Conservation (phyloP, 2,797 vertebrate species). For the Okamejei kenojei region DNA sequence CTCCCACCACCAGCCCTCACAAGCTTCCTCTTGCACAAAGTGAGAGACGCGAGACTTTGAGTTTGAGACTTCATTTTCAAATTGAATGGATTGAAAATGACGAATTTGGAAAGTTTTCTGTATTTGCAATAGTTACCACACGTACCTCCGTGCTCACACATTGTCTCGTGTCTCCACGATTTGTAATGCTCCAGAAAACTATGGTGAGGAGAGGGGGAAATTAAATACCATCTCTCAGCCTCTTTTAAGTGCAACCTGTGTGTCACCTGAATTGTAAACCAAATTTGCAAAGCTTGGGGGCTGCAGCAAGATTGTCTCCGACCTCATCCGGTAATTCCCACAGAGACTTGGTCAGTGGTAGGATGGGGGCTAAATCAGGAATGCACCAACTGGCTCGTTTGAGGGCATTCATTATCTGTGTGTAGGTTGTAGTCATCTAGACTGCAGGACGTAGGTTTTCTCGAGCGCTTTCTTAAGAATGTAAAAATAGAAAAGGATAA, state of each 20-base stretch:
- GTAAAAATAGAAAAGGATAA: no score
- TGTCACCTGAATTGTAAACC: not conserved
- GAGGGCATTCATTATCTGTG: not conserved
- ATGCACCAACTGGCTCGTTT: no score
- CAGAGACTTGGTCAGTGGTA: not conserved
- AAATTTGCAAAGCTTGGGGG: not conserved
- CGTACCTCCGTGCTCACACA: not conserved
- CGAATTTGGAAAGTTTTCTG: not conserved
- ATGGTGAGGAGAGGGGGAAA: no score
- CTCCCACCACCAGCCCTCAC: not conserved
- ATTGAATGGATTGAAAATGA: not conserved
- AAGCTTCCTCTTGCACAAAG: not conserved
- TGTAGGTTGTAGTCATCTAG: not conserved
- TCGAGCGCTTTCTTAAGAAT: no score
- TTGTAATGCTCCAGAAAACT: not conserved
- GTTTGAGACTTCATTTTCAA: not conserved
- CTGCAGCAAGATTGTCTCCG: not conserved
- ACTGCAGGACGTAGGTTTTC: not conserved
- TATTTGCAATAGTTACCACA: not conserved
- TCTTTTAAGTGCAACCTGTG: not conserved
- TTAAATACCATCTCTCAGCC: no score
- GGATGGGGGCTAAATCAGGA: no score
- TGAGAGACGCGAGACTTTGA: not conserved
- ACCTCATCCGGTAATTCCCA: not conserved
- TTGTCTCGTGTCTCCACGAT: not conserved